These are phyloP conservation scores for Cirrhinus mrigala DNA, from an alignment of 2,797 vertebrate genomes.

Conservation along the genomic window DNA sequence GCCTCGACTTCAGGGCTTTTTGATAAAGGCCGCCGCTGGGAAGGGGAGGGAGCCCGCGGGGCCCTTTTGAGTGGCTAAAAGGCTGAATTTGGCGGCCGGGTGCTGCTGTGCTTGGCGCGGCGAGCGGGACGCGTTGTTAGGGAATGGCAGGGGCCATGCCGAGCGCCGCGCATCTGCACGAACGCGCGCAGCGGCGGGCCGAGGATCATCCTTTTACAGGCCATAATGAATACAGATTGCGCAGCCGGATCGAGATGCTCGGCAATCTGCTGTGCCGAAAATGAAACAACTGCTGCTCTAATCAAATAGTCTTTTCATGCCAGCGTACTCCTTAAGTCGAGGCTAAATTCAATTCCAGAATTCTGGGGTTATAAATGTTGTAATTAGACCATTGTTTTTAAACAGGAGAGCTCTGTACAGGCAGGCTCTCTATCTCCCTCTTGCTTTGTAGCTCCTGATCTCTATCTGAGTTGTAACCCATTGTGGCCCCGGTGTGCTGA, in stretches of 20 bases:
- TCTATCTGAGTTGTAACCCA: constrained; percentile 43
- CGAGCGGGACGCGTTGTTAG: constrained; percentile 58
- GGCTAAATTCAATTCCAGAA: constrained; percentile 82
- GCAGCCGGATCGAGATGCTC: constrained; percentile 76
- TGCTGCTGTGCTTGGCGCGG: constrained; percentile 58
- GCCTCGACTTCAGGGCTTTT: constrained; percentile 50
- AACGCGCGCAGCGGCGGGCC: constrained; percentile 77
- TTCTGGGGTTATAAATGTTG: constrained; percentile 80
- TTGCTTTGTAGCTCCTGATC: constrained; percentile 27
- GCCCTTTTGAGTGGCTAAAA: constrained; percentile 49
- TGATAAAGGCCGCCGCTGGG: constrained; percentile 45
- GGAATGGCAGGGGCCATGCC: constrained; percentile 67
- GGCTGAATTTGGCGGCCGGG: constrained; percentile 37
- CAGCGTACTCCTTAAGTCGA: constrained; percentile 81
- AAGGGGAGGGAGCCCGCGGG: constrained; percentile 20
- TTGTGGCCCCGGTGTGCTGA: constrained; percentile 42
- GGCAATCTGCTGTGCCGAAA: constrained; percentile 80
- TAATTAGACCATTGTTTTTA: constrained; percentile 83
- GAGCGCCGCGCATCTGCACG: constrained; percentile 77
- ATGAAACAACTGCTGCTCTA: constrained; percentile 81
- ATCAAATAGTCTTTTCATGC: constrained; percentile 84
- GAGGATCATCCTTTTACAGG: constrained; percentile 79
- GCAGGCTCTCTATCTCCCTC: constrained; percentile 13
- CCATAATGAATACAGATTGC: constrained; percentile 80
- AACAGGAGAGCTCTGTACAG: constrained; percentile 49